phyloP scores from a whole-genome alignment of 2,888 invertebrate species.

The Orchesella flavescens region DNA sequence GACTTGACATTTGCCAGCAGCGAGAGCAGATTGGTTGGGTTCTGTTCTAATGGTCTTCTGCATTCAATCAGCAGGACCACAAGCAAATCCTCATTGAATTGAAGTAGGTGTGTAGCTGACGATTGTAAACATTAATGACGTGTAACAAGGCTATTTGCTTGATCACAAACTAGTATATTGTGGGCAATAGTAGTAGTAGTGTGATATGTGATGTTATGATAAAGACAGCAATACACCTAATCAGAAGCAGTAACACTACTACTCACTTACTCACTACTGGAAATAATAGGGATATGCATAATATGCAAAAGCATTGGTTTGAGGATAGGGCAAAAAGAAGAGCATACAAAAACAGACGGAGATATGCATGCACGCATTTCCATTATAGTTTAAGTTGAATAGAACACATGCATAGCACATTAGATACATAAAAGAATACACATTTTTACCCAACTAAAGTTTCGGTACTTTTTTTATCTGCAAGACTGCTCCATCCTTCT shows the following conservation, averaged over 20 bases:
- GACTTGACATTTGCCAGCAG: slow-evolving; percentile 31
- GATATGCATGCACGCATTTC: too few relatives aligned
- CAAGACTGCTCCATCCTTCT: too few relatives aligned
- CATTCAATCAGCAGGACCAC: too few relatives aligned
- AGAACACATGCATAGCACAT: too few relatives aligned
- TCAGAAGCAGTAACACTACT: neutral
- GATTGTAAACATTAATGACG: slow-evolving; percentile 48
- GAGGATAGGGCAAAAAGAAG: neutral
- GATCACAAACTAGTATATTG: too few relatives aligned
- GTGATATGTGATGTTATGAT: neutral
- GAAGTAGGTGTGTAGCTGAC: slow-evolving; percentile 6
- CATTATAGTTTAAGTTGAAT: too few relatives aligned
- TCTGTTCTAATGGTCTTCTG: too few relatives aligned
- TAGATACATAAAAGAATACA: too few relatives aligned
- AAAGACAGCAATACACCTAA: neutral
- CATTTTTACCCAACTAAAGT: too few relatives aligned
- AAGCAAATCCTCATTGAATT: neutral
- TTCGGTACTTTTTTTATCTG: too few relatives aligned
- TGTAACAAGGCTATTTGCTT: slow-evolving; percentile 20
- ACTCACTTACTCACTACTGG: neutral
- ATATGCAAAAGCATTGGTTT: too few relatives aligned
- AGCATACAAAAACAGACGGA: slow-evolving; percentile 1
- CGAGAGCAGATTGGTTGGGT: neutral
- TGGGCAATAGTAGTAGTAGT: too few relatives aligned
- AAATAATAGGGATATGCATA: neutral